Percentiles rank a stretch among this genome's conserved stretches.
Conservation (phyloP, 2,888 invertebrate genomes). For the Pantelozetes paolii region DNA sequence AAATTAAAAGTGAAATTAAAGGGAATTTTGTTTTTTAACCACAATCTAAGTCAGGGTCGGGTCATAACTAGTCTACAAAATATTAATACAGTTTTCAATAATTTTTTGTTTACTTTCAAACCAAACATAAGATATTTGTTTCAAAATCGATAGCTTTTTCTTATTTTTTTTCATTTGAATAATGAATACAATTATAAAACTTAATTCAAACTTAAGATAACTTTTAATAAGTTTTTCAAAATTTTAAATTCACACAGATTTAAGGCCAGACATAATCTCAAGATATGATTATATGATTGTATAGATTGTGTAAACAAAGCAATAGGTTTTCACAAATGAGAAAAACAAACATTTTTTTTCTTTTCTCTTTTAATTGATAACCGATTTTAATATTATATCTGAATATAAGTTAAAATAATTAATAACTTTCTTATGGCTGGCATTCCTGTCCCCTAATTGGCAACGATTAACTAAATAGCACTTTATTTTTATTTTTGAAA, state of each 20-base stretch:
- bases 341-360: background rate
- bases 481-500: background rate
- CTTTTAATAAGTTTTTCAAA: background rate
- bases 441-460: background rate
- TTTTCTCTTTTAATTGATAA: too few relatives aligned
- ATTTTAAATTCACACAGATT: background rate
- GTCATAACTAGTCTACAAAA: constrained; percentile 19
- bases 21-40: constrained; percentile 9
- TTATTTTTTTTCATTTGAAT: background rate
- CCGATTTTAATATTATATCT: too few relatives aligned
- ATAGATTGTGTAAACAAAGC: background rate
- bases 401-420: too few relatives aligned
- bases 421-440: background rate
- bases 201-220: constrained; percentile 7
- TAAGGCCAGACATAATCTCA: constrained; percentile 27
- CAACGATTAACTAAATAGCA: background rate
- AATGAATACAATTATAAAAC: background rate
- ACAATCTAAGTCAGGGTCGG: constrained; percentile 31
- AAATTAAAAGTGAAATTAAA: background rate
- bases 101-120: background rate
- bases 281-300: constrained; percentile 20
- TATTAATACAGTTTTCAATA: background rate
- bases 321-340: background rate
- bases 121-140: background rate
- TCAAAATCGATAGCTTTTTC: background rate